These are phyloP conservation scores for Liopterus haemorrhoidalis DNA, from an alignment of 2,888 invertebrate genomes.

Conservation along the genomic window DNA sequence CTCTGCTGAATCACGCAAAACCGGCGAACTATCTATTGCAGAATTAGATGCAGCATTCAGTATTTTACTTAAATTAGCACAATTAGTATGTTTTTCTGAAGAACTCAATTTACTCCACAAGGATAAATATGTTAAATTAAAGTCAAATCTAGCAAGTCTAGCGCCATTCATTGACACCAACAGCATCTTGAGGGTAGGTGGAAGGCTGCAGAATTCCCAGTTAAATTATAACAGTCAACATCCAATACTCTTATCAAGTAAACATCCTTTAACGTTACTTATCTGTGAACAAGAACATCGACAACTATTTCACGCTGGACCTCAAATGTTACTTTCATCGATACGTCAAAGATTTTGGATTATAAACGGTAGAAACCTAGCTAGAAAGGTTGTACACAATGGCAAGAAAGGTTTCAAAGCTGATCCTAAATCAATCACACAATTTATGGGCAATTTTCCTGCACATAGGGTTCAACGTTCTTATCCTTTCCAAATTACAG, in stretches of 20 bases:
- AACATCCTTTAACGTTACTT: neutral
- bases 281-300: neutral
- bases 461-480: neutral
- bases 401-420: neutral
- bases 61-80: no score
- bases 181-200: neutral
- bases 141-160: neutral
- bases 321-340: neutral
- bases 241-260: neutral
- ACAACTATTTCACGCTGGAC: neutral
- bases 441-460: constrained; percentile 2
- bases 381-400: neutral
- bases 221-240: neutral
- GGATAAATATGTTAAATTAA: no score
- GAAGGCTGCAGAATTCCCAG: neutral
- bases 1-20: no score
- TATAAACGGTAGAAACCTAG: neutral
- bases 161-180: neutral
- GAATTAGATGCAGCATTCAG: no score
- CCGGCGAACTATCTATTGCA: no score
- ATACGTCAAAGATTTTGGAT: neutral
- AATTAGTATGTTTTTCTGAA: no score
- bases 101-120: no score
- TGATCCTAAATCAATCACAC: neutral
- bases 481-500: neutral